Conservation (phyloP, 2,113 vertebrate species). For the Neotoma lepida region DNA sequence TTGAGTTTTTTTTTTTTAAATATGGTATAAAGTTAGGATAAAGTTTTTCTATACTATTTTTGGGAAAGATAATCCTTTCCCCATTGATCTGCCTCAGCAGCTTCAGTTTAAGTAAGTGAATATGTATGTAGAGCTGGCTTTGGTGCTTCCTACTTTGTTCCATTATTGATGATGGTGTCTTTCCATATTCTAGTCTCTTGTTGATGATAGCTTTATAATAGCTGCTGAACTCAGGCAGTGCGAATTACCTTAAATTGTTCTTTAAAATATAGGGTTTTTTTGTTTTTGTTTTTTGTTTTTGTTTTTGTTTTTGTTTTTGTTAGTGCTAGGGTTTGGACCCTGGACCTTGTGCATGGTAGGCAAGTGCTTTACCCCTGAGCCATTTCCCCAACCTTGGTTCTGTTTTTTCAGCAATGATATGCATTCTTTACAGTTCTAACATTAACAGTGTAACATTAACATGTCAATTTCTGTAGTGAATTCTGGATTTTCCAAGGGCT, state of each 20-base stretch:
- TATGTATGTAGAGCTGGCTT: neutral
- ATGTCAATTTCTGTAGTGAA: neutral
- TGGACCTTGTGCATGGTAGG: too few relatives aligned
- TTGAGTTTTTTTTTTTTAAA: neutral
- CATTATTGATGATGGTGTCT: neutral
- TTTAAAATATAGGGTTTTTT: neutral
- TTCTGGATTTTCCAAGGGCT: neutral
- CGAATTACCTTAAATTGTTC: neutral
- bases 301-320: neutral
- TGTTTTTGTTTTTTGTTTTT: neutral
- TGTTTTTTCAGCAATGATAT: neutral
- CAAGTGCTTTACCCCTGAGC: neutral
- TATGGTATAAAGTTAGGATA: neutral
- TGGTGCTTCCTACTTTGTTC: neutral
- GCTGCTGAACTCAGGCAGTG: neutral
- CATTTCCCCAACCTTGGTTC: neutral
- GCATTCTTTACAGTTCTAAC: neutral
- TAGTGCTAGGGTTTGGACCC: neutral
- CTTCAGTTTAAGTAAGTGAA: neutral
- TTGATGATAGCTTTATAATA: neutral
- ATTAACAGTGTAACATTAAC: neutral
- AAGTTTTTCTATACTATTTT: neutral
- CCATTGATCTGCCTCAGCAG: neutral
- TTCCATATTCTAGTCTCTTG: neutral
- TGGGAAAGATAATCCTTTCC: slow-evolving; percentile 33